These are phyloP conservation scores for Patella pellucida DNA, from an alignment of 2,888 invertebrate species.

Conservation along the genomic window DNA sequence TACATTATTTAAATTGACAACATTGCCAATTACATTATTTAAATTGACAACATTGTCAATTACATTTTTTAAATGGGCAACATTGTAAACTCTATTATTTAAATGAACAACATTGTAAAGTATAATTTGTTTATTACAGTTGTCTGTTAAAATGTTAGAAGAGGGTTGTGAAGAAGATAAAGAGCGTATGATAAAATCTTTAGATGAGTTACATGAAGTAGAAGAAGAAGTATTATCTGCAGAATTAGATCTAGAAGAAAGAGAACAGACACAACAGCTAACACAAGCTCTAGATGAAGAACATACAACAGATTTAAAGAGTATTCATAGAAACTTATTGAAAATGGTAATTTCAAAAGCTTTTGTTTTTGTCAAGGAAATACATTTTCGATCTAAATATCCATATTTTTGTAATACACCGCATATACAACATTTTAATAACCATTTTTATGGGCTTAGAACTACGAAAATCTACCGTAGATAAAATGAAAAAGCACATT, in stretches of 20 bases:
- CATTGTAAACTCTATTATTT: no score
- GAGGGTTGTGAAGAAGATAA: conserved; percentile 61
- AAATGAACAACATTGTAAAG: background rate
- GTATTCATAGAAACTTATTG: conserved; percentile 44
- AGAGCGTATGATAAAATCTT: conserved; percentile 52
- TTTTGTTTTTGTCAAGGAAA: no score
- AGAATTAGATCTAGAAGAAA: conserved; percentile 60
- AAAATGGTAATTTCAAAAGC: conserved; percentile 34
- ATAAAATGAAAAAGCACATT: no score
- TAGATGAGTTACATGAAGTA: conserved; percentile 54
- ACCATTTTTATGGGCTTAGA: no score
- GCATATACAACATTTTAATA: no score
- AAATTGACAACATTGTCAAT: no score
- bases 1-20: no score
- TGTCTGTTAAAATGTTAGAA: conserved; percentile 60
- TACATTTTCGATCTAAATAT: no score
- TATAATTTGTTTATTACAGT: conserved; percentile 34
- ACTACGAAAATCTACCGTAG: no score
- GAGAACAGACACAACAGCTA: conserved; percentile 55
- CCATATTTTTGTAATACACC: no score
- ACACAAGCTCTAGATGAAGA: conserved; percentile 56
- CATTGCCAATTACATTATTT: no score
- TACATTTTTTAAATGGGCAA: no score
- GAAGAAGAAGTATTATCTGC: conserved; percentile 57
- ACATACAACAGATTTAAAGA: conserved; percentile 42